phyloP scores from a whole-genome alignment of 35 echinoderm and acorn worm species.

The Amphiura filiformis region DNA sequence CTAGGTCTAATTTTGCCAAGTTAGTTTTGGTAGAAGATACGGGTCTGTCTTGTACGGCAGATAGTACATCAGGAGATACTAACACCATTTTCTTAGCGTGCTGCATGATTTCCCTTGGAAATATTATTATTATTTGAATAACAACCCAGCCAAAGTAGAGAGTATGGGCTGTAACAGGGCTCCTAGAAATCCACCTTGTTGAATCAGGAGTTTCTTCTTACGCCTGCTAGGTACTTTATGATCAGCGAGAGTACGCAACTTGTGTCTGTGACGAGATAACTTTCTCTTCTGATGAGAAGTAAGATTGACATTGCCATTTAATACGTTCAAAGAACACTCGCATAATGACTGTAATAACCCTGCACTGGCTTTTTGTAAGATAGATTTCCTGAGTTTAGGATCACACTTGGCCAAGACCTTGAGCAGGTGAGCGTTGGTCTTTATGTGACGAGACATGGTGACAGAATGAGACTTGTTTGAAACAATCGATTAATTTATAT shows the following conservation, averaged over 20 bases:
- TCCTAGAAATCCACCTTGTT: slow-evolving; percentile 61
- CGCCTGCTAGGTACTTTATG: slow-evolving; percentile 27
- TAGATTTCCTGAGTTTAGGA: slow-evolving; percentile 30
- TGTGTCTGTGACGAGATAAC: slow-evolving; percentile 61
- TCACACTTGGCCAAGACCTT: slow-evolving; percentile 43
- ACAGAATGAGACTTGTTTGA: slow-evolving; percentile 11
- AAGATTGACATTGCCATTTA: slow-evolving; percentile 54
- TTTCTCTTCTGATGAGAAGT: slow-evolving; percentile 56
- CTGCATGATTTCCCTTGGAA: slow-evolving; percentile 8
- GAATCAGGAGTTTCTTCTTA: slow-evolving; percentile 16
- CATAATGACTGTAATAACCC: slow-evolving; percentile 44
- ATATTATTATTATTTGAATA: neutral
- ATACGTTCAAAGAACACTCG: slow-evolving; percentile 60
- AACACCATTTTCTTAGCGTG: slow-evolving; percentile 2
- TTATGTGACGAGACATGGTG: slow-evolving; percentile 36
- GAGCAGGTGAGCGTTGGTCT: slow-evolving; percentile 48
- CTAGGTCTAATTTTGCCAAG: neutral
- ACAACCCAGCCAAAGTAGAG: neutral
- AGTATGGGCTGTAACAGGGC: slow-evolving; percentile 31
- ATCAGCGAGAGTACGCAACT: slow-evolving; percentile 43
- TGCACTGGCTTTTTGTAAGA: slow-evolving; percentile 44
- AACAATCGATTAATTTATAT: neutral
- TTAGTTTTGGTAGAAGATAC: neutral
- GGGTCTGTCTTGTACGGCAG: neutral
- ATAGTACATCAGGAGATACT: neutral